Base-by-base conservation (phyloP, 2,888 invertebrate species). In the Cataglyphis livida region DNA sequence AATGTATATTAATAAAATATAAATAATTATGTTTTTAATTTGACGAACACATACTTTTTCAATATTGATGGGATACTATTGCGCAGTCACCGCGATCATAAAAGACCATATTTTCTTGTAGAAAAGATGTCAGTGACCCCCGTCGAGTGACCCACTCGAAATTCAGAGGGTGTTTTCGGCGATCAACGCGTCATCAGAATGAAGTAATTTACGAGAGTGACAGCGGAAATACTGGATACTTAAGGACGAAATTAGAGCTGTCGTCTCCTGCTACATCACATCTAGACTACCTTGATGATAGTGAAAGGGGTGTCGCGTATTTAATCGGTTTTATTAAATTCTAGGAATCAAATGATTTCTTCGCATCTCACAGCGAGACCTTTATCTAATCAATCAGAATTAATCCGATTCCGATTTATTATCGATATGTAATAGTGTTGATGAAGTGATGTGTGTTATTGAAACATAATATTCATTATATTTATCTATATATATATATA, bases 161-260 rank as follows among this genome's bases (percentile, higher is more conserved):
- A 78, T 81, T 61, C 68, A 81, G 28, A 66, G 59, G 62, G 51
- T 66, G 28, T 51, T 54, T 66, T 28, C 81, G 62, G 62, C 41
- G 65, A 81, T 65, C 68, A 66, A 66, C 66, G 74, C 71, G 84
- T 84, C 84, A 81, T 86, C 81, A 81, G 81, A 44, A 73, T 71
- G 44, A 78, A 78, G 44, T 59, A 78, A 78, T 71, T 78, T 78
- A 70, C 21, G 57, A 38, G 44, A 78, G 35, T 78, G 78, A 71
- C 59, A 71, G 59, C 59, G 32, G 25, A 41, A 59, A 78, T 78
- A 59, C 28, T 78, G 35, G 73, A 71, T 44, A 44, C 78, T 78
- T 78, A 78, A 70, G 73, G 59, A 78, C 35, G 9, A 78, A 78
- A 78, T 78, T 78, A 78, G 78, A 51, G 44, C 73, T 78, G 73